These are phyloP conservation scores for Jaculus jaculus DNA, from an alignment of 2,113 vertebrate genomes.

Conservation along the genomic window DNA sequence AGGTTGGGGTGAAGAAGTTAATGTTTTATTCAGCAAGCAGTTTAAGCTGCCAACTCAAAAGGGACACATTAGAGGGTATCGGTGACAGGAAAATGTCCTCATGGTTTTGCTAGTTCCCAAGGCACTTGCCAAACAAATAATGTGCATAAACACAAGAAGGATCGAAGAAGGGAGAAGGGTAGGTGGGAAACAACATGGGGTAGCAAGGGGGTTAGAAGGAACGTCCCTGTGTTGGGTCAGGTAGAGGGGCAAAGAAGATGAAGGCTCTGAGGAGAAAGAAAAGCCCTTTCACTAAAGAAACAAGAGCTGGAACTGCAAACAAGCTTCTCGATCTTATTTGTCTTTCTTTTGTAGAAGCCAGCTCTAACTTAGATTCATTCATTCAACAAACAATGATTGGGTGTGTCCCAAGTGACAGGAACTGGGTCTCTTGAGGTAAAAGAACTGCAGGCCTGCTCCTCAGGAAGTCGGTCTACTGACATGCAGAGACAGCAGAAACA, in stretches of 20 bases:
- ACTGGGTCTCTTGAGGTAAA: not conserved
- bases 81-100: constrained; percentile 99
- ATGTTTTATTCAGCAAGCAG: constrained; percentile 99
- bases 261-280: constrained; percentile 55
- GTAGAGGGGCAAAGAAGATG: constrained; percentile 67
- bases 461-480: not conserved
- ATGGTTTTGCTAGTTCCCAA: constrained; percentile 99
- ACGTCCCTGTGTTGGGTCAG: constrained; percentile 77
- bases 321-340: not conserved
- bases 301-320: constrained; percentile 50
- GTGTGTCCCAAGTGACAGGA: not conserved
- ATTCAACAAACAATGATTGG: not conserved
- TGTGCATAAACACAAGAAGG: constrained; percentile 86
- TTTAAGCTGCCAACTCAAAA: constrained; percentile 99
- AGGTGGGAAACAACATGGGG: constrained; percentile 66
- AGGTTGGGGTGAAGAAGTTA: constrained; percentile 95
- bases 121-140: constrained; percentile 93
- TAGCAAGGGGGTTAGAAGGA: constrained; percentile 64
- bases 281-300: constrained; percentile 68
- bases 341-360: not conserved
- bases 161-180: constrained; percentile 69
- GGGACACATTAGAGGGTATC: constrained; percentile 99
- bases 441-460: not conserved
- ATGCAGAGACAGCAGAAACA: not conserved
- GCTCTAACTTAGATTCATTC: not conserved